Evolutionary conservation across 2,113 vertebrate genomes (phyloP).

Genomic region (Neopipo cinnamomea): DNA sequence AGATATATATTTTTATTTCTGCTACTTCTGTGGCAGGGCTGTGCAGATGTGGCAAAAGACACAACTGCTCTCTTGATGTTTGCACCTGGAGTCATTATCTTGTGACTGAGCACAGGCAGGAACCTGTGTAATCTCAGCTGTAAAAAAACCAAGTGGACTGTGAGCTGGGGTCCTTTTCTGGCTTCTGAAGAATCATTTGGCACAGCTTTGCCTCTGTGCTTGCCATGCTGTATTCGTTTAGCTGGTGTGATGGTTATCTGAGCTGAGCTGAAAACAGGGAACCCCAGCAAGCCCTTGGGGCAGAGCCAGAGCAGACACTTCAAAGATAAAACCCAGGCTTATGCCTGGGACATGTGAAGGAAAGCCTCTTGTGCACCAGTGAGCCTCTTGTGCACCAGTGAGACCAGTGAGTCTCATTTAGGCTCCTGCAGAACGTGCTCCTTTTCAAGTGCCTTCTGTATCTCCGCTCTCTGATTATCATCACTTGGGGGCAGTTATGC

Average conservation of each 20-base stretch:
- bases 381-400: not conserved
- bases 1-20: not conserved
- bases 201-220: not conserved
- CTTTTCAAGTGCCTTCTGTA: not conserved
- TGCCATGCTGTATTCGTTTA: not conserved
- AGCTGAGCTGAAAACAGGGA: not conserved
- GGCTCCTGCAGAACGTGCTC: not conserved
- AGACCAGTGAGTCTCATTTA: not conserved
- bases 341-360: not conserved
- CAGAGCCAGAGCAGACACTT: not conserved
- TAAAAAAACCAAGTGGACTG: not conserved
- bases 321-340: not conserved
- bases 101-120: not conserved
- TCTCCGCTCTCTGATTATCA: constrained; percentile 2
- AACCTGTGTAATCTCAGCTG: not conserved
- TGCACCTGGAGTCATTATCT: not conserved
- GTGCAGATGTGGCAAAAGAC: not conserved
- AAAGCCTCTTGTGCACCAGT: not conserved
- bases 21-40: not conserved
- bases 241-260: not conserved
- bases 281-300: not conserved
- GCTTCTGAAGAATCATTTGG: not conserved
- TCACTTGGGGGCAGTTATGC: not conserved
- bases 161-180: not conserved
- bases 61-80: not conserved